phyloP scores from a whole-genome alignment of 1,140 invertebrate genomes.

The Portunus trituberculatus region DNA sequence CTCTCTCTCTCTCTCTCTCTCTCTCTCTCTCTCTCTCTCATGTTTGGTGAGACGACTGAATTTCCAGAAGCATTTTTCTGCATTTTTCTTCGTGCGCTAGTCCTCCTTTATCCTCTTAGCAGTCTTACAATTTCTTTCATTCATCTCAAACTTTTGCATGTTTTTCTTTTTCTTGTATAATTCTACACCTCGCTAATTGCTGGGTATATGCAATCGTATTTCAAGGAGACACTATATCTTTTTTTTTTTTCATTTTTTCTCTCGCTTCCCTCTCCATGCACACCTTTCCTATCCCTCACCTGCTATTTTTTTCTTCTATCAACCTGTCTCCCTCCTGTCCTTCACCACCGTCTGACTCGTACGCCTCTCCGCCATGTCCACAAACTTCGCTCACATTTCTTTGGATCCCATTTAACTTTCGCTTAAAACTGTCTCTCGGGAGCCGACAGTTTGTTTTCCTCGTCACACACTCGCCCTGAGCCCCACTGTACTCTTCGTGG shows the following conservation, averaged over 20 bases:
- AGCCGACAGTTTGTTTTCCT: conserved; percentile 13
- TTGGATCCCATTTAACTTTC: conserved; percentile 22
- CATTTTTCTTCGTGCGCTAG: no score
- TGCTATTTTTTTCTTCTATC: background rate
- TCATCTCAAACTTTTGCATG: background rate
- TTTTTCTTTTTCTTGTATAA: background rate
- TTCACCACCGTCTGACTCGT: background rate
- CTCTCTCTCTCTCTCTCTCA: no score
- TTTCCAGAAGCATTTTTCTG: no score
- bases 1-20: no score
- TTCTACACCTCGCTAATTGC: no score
- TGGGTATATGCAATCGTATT: no score
- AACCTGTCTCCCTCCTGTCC: background rate
- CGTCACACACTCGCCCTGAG: background rate
- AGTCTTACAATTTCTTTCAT: background rate
- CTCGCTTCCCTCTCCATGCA: background rate
- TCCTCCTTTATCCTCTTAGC: no score
- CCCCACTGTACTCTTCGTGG: background rate
- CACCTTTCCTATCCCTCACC: background rate
- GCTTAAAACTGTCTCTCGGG: conserved; percentile 9
- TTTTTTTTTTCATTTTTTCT: background rate
- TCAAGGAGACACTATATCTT: no score
- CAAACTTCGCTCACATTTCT: conserved; percentile 2
- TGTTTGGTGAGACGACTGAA: no score
- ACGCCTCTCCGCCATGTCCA: background rate